Evolutionary conservation across 2,113 vertebrate species (phyloP).

Genomic region (Takifugu bimaculatus): DNA sequence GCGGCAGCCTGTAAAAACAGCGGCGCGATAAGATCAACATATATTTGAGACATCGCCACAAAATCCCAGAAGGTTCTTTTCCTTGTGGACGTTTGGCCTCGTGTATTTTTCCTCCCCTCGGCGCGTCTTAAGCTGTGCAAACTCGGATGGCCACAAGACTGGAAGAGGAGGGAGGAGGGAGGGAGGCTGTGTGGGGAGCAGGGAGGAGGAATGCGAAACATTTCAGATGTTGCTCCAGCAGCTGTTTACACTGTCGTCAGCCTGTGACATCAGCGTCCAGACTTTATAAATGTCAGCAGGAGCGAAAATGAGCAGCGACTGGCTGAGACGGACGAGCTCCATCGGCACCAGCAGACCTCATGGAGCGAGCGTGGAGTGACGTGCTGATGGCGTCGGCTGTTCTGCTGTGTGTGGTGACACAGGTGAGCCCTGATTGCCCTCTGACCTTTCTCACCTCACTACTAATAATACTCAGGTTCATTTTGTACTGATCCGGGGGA

Average conservation of each 20-base stretch:
- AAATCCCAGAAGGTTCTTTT: slow-evolving; percentile 27
- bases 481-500: too few species aligned
- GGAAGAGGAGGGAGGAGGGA: slow-evolving; percentile 51
- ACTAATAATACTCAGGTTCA: too few species aligned
- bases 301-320: slow-evolving; percentile 49
- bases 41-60: slow-evolving; percentile 24
- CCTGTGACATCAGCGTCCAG: slow-evolving; percentile 74
- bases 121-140: slow-evolving; percentile 58
- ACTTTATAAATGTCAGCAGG: slow-evolving; percentile 76
- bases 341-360: slow-evolving; percentile 39
- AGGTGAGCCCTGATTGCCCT: slow-evolving; percentile 60
- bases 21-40: slow-evolving; percentile 26
- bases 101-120: slow-evolving; percentile 50
- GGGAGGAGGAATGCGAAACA: slow-evolving; percentile 78
- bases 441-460: too few species aligned
- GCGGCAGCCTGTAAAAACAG: slow-evolving; percentile 35
- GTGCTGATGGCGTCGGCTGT: slow-evolving; percentile 39
- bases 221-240: slow-evolving; percentile 69
- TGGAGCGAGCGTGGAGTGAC: slow-evolving; percentile 58
- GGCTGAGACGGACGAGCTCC: slow-evolving; percentile 36
- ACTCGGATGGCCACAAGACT: slow-evolving; percentile 49
- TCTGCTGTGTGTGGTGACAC: slow-evolving; percentile 64
- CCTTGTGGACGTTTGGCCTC: slow-evolving; percentile 29
- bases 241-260: slow-evolving; percentile 75
- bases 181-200: slow-evolving; percentile 40